phyloP scores from a whole-genome alignment of 23 tunicate species.

The Styela clava region DNA sequence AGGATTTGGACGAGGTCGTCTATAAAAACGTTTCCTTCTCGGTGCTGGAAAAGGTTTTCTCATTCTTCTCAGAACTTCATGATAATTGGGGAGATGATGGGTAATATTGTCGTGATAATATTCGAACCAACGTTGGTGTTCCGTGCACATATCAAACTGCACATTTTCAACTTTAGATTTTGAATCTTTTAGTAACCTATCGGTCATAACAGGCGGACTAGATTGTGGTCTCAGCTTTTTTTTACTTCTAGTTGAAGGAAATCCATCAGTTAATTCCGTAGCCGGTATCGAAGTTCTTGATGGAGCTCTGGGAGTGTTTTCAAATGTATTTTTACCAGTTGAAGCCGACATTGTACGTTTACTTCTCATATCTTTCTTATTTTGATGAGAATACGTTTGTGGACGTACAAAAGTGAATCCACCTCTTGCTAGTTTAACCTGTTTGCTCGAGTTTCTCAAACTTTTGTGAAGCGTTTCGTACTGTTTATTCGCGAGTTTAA shows the following conservation, averaged over 20 bases:
- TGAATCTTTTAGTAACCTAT: slow-evolving; percentile 17
- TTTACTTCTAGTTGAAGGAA: background rate
- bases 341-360: slow-evolving; percentile 6
- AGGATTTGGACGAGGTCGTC: slow-evolving; percentile 37
- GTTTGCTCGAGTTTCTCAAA: slow-evolving; percentile 45
- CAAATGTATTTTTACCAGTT: background rate
- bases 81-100: slow-evolving; percentile 36
- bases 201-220: slow-evolving; percentile 45
- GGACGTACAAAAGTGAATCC: slow-evolving; percentile 28
- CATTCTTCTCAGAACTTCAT: slow-evolving; percentile 65
- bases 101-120: slow-evolving; percentile 39
- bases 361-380: background rate
- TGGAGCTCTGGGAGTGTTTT: background rate
- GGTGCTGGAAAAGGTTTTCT: slow-evolving; percentile 50
- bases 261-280: background rate
- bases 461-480: slow-evolving; percentile 21
- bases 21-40: slow-evolving; percentile 3
- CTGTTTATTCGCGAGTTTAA: slow-evolving; percentile 23
- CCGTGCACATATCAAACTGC: slow-evolving; percentile 47
- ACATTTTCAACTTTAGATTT: slow-evolving; percentile 36
- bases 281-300: background rate
- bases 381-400: slow-evolving; percentile 3
- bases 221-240: slow-evolving; percentile 6
- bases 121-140: slow-evolving; percentile 54
- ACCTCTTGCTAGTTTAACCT: slow-evolving; percentile 53